Conservation (phyloP, 1,140 invertebrate genomes). For the Parasteatoda tepidariorum region DNA sequence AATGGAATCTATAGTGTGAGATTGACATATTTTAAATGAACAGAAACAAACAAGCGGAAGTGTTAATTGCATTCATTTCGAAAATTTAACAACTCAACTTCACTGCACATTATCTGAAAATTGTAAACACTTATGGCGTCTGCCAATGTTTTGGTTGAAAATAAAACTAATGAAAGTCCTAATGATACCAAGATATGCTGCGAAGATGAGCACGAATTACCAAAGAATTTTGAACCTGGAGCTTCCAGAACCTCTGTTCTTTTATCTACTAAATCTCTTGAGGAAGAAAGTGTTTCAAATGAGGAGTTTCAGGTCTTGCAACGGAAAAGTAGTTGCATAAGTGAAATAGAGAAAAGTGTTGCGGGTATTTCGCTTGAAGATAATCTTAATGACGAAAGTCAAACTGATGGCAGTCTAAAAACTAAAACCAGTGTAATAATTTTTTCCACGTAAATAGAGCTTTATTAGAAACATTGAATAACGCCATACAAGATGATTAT, state of each 20-base stretch:
- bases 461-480: too few relatives aligned
- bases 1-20: too few relatives aligned
- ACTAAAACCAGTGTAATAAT: constrained; percentile 11
- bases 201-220: constrained; percentile 57
- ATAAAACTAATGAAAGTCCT: background rate
- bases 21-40: too few relatives aligned
- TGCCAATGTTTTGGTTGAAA: background rate
- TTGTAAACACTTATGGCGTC: constrained; percentile 39
- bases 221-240: constrained; percentile 71
- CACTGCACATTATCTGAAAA: background rate
- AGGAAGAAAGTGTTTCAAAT: constrained; percentile 72
- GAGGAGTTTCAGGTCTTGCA: constrained; percentile 32
- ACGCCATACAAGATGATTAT: too few relatives aligned
- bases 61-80: too few relatives aligned
- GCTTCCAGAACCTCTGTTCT: constrained; percentile 76
- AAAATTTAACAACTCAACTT: constrained; percentile 36
- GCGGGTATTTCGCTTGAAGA: constrained; percentile 21
- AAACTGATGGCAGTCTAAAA: constrained; percentile 8
- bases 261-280: constrained; percentile 77
- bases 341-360: constrained; percentile 54
- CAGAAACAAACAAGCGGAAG: too few relatives aligned
- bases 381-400: background rate
- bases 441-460: too few relatives aligned
- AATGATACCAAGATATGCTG: constrained; percentile 6
- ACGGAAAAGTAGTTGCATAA: constrained; percentile 51